A percentile compares a stretch with the other conserved stretches of the same genome.
Conservation (phyloP, 2,888 invertebrate species). For the Diploptera punctata region DNA sequence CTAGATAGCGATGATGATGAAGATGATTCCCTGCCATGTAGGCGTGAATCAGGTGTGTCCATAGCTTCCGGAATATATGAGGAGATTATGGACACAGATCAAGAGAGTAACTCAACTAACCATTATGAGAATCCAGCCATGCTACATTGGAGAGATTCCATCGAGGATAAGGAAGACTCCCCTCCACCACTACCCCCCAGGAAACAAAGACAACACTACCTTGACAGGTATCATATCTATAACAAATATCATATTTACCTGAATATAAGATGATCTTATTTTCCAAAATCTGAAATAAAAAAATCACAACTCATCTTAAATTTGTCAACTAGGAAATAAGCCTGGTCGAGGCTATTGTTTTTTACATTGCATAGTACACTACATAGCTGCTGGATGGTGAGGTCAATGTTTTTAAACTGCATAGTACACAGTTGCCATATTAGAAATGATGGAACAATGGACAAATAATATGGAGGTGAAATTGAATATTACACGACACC, state of each 20-base stretch:
- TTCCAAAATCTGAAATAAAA: no score
- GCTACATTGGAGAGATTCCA: neutral
- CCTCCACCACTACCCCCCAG: constrained; percentile 44
- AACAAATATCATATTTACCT: no score
- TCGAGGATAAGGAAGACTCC: constrained; percentile 14
- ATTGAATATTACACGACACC: neutral
- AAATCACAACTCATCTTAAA: no score
- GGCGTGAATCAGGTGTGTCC: constrained; percentile 65
- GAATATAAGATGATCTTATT: no score
- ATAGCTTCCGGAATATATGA: constrained; percentile 72
- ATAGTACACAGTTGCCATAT: no score
- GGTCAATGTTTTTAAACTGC: no score
- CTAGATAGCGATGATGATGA: constrained; percentile 32
- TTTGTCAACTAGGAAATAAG: no score
- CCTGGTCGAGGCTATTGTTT: no score
- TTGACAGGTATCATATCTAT: constrained; percentile 18
- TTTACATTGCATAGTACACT: no score
- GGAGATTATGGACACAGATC: constrained; percentile 63
- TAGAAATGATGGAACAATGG: no score
- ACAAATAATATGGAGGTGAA: no score
- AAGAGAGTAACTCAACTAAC: constrained; percentile 27
- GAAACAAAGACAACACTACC: constrained; percentile 27
- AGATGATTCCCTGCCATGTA: constrained; percentile 46
- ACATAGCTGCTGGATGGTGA: no score
- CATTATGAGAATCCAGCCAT: constrained; percentile 34